Conservation (phyloP, 2,797 vertebrate species). For the Lagodon rhomboides region DNA sequence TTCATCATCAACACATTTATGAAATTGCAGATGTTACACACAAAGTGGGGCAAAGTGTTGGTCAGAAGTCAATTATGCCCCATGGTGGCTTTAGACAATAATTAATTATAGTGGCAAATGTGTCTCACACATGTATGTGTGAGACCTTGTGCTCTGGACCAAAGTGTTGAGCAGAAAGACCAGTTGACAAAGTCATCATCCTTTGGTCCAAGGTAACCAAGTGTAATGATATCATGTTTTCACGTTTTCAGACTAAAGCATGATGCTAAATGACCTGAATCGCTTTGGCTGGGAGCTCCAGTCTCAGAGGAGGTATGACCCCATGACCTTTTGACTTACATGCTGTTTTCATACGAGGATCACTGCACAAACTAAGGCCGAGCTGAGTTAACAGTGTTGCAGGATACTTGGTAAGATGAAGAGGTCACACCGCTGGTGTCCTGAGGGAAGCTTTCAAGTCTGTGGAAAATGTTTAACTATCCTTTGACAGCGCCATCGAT, state of each 20-base stretch:
- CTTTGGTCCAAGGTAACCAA: not conserved
- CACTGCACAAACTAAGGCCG: not conserved
- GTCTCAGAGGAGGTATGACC: conserved; percentile 16
- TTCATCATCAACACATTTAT: not conserved
- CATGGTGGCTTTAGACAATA: too few species aligned
- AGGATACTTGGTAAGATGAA: conserved; percentile 26
- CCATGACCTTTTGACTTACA: conserved; percentile 14
- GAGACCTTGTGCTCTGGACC: not conserved
- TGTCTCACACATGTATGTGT: not conserved
- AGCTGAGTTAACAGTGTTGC: conserved; percentile 10
- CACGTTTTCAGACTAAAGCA: conserved; percentile 8
- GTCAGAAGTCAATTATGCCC: too few species aligned
- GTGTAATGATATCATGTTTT: not conserved
- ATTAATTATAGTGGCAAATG: not conserved
- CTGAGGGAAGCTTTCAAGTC: conserved; percentile 12
- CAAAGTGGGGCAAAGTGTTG: too few species aligned
- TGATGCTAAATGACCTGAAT: conserved; percentile 31
- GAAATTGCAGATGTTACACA: too few species aligned
- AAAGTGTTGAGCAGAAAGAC: not conserved
- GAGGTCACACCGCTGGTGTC: conserved; percentile 6
- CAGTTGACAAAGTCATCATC: not conserved
- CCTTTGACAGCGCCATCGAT: not conserved
- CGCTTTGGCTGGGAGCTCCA: not conserved
- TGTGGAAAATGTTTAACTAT: conserved; percentile 17
- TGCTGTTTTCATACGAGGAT: conserved; percentile 2